Conservation (phyloP, 2,888 invertebrate species). For the Bombyx huttoni region DNA sequence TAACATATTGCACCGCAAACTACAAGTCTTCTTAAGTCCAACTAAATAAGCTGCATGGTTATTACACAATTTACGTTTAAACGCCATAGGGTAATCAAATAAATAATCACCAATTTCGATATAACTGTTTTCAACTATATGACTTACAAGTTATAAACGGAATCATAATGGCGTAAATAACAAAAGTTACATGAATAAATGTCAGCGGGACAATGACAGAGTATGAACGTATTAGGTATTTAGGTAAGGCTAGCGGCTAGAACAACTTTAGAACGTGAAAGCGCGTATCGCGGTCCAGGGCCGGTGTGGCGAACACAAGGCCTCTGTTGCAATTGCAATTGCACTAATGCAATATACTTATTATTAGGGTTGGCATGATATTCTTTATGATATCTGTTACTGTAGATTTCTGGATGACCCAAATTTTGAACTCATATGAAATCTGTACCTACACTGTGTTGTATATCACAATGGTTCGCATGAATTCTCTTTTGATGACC, state of each 20-base stretch:
- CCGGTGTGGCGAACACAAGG: slow-evolving; percentile 65
- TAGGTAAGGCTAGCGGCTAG: neutral
- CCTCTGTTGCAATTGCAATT: slow-evolving; percentile 59
- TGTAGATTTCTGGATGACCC: too few species aligned
- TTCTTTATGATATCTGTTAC: too few species aligned
- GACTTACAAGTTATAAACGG: neutral
- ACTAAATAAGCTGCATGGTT: neutral
- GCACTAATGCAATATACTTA: slow-evolving; percentile 42
- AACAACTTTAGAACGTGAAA: slow-evolving; percentile 38
- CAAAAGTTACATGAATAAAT: neutral
- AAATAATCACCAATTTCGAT: neutral
- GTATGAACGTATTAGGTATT: neutral
- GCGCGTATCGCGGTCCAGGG: slow-evolving; percentile 65
- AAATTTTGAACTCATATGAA: too few species aligned
- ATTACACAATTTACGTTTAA: neutral
- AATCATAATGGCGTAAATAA: neutral
- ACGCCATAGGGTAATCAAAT: neutral
- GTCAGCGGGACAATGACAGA: neutral
- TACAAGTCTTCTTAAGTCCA: neutral
- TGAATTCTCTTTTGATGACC: too few species aligned
- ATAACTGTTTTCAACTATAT: neutral
- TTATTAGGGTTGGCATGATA: slow-evolving; percentile 1
- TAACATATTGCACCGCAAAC: too few species aligned
- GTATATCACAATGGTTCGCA: too few species aligned
- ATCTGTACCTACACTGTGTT: too few species aligned